phyloP scores from a whole-genome alignment of 1,140 invertebrate genomes.

The Calliopsis andreniformis region DNA sequence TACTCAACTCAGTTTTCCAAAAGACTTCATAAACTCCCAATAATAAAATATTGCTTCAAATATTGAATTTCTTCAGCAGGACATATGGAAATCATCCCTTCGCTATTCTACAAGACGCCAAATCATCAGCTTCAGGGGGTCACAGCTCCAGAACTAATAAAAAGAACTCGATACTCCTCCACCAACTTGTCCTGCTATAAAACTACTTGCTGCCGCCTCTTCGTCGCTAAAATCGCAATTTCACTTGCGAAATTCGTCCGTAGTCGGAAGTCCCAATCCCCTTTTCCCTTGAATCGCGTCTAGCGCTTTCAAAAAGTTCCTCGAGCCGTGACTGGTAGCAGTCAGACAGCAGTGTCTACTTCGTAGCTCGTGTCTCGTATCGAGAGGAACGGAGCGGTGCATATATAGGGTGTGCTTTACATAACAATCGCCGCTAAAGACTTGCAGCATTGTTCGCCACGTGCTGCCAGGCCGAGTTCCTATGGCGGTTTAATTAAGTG shows the following conservation, averaged over 20 bases:
- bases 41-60: too few relatives aligned
- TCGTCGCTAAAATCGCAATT: not conserved
- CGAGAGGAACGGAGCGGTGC: constrained; percentile 71
- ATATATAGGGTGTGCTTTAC: constrained; percentile 80
- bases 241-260: not conserved
- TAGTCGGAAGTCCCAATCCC: not conserved
- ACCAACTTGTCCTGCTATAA: not conserved
- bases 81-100: too few relatives aligned
- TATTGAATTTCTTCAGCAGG: too few relatives aligned
- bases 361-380: constrained; percentile 69
- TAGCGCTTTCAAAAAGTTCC: constrained; percentile 61
- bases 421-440: constrained; percentile 82
- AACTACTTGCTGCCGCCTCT: not conserved
- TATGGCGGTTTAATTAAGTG: constrained; percentile 81
- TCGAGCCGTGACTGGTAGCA: constrained; percentile 20
- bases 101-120: too few relatives aligned
- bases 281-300: constrained; percentile 40
- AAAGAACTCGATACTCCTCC: not conserved
- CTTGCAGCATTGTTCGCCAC: constrained; percentile 80
- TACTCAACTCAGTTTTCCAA: too few relatives aligned
- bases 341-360: constrained; percentile 22
- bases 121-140: too few relatives aligned
- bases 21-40: too few relatives aligned
- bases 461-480: constrained; percentile 76
- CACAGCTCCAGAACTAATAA: not conserved